Conservation (phyloP, 2,113 vertebrate genomes). For the Peromyscus polionotus region DNA sequence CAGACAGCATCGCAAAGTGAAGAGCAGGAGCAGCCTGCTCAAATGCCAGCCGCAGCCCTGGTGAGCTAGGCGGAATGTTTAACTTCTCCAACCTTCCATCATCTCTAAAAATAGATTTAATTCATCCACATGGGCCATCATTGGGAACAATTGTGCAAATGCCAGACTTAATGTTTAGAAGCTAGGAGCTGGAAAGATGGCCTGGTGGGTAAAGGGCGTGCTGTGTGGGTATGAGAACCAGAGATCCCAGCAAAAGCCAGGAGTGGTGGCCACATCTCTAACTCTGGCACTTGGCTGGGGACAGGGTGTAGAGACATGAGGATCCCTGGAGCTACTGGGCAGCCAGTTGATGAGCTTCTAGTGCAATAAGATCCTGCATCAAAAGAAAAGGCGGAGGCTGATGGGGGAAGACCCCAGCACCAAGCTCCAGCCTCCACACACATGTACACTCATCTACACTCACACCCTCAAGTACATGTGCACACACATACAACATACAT, state of each 20-base stretch:
- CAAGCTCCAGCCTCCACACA: not conserved
- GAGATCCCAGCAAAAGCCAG: not conserved
- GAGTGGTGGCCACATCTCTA: not conserved
- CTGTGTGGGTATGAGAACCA: not conserved
- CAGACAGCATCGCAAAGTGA: not conserved
- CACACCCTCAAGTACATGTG: not conserved
- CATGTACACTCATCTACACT: not conserved
- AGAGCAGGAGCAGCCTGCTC: fast-evolving
- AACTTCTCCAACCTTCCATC: not conserved
- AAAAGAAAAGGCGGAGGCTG: not conserved
- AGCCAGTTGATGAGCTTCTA: not conserved
- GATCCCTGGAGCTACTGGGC: not conserved
- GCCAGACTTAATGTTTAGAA: not conserved
- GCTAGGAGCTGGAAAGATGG: not conserved
- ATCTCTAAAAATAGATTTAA: not conserved
- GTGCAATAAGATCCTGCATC: not conserved
- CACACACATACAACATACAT: not conserved
- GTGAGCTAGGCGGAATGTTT: too few species aligned
- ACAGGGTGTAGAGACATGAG: not conserved
- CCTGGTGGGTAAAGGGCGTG: too few species aligned
- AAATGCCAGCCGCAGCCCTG: not conserved
- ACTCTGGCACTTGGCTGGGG: not conserved
- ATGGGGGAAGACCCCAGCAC: not conserved
- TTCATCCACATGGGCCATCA: not conserved
- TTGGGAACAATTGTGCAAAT: not conserved